Evolutionary conservation across 1,140 invertebrate species (phyloP).

Genomic region (Drosophila saltans): DNA sequence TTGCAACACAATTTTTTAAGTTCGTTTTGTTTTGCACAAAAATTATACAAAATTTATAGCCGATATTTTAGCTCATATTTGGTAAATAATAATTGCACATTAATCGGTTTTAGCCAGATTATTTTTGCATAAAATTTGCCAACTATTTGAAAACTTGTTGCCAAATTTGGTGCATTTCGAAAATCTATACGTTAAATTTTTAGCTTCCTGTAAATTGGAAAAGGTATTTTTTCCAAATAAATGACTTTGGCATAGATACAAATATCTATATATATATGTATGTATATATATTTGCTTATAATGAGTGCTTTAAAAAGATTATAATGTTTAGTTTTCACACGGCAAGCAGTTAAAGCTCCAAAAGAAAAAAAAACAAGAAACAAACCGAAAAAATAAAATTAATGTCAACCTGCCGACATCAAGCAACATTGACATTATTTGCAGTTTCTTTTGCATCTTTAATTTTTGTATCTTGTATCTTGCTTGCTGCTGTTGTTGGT

Average conservation of each 20-base stretch:
- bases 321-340: constrained; percentile 10
- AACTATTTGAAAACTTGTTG: no score
- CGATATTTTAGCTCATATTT: no score
- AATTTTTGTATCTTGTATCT: constrained; percentile 43
- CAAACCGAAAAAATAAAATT: constrained; percentile 43
- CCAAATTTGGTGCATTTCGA: no score
- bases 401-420: constrained; percentile 54
- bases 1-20: no score
- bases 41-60: no score
- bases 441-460: constrained; percentile 31
- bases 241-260: constrained; percentile 2
- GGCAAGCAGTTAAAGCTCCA: background rate
- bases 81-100: no score
- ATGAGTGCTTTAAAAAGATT: background rate
- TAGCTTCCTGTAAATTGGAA: no score
- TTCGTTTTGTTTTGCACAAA: no score
- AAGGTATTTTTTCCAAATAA: no score
- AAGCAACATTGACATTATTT: constrained; percentile 48
- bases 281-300: background rate
- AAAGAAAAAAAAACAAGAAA: background rate
- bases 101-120: no score
- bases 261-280: constrained; percentile 23
- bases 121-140: no score
- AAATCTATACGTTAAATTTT: no score
- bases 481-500: constrained; percentile 11